Conservation (phyloP, 1,140 invertebrate genomes). For the Nylanderia fulva region DNA sequence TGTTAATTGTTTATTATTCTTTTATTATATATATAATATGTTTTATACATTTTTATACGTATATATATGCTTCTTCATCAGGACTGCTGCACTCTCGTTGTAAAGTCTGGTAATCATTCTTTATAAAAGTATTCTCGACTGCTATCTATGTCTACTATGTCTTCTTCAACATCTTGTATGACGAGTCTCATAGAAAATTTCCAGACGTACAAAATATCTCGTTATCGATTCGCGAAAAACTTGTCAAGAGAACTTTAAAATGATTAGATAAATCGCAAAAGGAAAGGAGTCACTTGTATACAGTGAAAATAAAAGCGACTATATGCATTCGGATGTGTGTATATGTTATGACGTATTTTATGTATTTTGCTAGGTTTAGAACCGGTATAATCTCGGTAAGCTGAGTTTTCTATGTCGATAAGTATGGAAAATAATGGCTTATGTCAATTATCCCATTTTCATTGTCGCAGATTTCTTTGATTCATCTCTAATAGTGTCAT, state of each 20-base stretch:
- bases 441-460: conserved; percentile 25
- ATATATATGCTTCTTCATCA: conserved; percentile 3
- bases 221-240: conserved; percentile 50
- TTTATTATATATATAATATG: conserved; percentile 16
- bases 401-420: conserved; percentile 37
- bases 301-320: conserved; percentile 44
- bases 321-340: not conserved
- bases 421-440: conserved; percentile 28
- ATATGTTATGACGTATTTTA: conserved; percentile 11
- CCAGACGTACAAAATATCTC: conserved; percentile 25
- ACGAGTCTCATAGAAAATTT: conserved; percentile 65
- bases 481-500: not conserved
- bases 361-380: conserved; percentile 29
- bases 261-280: conserved; percentile 53
- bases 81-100: not conserved
- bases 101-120: not conserved
- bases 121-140: conserved; percentile 8
- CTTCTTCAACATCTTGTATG: conserved; percentile 28
- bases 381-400: conserved; percentile 48
- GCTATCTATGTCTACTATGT: not conserved
- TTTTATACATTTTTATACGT: not conserved
- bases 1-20: not conserved
- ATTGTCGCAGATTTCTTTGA: not conserved
- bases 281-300: conserved; percentile 43
- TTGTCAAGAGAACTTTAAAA: conserved; percentile 29